These are phyloP conservation scores for Peromyscus aztecus DNA, from an alignment of 2,797 vertebrate species.

Conservation along the genomic window DNA sequence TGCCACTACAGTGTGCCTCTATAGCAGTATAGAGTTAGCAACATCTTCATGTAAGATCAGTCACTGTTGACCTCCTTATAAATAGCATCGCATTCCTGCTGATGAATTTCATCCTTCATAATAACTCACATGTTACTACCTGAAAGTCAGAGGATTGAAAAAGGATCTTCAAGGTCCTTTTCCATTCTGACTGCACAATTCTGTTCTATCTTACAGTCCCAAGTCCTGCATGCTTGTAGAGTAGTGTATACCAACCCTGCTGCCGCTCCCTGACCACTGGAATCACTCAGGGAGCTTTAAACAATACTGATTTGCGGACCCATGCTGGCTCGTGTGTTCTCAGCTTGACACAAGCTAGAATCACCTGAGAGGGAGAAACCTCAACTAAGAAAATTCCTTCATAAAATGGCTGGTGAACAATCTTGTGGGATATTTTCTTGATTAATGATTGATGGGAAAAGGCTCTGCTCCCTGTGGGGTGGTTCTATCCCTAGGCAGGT, in stretches of 20 bases:
- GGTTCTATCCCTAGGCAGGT: not conserved
- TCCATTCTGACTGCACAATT: not conserved
- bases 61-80: not conserved
- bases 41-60: slow-evolving; percentile 34
- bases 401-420: not conserved
- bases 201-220: not conserved
- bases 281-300: not conserved
- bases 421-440: not conserved
- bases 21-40: not conserved
- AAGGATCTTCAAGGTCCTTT: not conserved
- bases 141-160: slow-evolving; percentile 11
- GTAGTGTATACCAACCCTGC: not conserved
- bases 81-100: not conserved
- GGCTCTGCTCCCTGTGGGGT: not conserved
- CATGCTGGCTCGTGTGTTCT: not conserved
- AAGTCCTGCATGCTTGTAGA: not conserved
- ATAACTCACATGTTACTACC: not conserved
- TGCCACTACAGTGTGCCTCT: not conserved
- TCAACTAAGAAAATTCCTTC: not conserved
- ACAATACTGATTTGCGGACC: not conserved
- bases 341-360: not conserved
- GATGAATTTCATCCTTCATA: not conserved
- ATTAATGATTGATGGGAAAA: not conserved
- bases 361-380: not conserved
- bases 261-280: not conserved